Evolutionary conservation across 2,113 vertebrate genomes (phyloP), one percentile per base, ranked within the genome.

Genomic region (Callipepla californica): DNA sequence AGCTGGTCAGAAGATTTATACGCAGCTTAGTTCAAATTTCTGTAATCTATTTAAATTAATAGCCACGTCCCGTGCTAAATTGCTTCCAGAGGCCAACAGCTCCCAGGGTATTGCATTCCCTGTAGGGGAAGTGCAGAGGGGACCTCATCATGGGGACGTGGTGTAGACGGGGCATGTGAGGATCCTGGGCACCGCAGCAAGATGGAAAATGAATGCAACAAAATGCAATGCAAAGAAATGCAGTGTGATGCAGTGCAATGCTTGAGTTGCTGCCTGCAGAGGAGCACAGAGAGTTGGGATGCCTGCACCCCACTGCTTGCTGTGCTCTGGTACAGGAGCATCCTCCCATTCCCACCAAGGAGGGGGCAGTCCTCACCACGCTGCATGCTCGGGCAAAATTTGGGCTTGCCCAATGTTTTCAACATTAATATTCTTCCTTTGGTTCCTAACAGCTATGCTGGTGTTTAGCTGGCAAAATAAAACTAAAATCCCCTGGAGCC

Each of bases 11-110:
- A 95, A 96, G 96, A 97, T 96, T 95, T 96, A 96, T 93, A 95
- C 47, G 83, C 79, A 81, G 92, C 92, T 96, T 96, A 95, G 96
- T 96, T 96, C 91, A 85, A 91, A 96, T 97, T 96, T 96, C 96
- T 97, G 95, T 97, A 96, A 96, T 96, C 96, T 95, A 85, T 96
- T 97, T 96, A 95, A 97, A 97, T 96, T 94, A 97, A 97, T 95
- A 96, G 90, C 93, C 87, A 87, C 7, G 61, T 96, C 94, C 78
- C 85, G 79, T 59, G 87, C 40, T 89, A 97, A 97, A 96, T 96
- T 95, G 95, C 78, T 97, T 97, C 96, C 97, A 97, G 96, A 97
- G 88, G 32, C 86, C 66, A 78, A 89, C 61, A 80, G 91, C 80
- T 93, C 89, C 81, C 90, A 95, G 84, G 90, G 96, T 95, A 92